Percentiles rank a stretch among this genome's conserved stretches.
These are phyloP conservation scores for Cryptotermes secundus DNA, from an alignment of 1,140 invertebrate genomes.

Conservation along the genomic window DNA sequence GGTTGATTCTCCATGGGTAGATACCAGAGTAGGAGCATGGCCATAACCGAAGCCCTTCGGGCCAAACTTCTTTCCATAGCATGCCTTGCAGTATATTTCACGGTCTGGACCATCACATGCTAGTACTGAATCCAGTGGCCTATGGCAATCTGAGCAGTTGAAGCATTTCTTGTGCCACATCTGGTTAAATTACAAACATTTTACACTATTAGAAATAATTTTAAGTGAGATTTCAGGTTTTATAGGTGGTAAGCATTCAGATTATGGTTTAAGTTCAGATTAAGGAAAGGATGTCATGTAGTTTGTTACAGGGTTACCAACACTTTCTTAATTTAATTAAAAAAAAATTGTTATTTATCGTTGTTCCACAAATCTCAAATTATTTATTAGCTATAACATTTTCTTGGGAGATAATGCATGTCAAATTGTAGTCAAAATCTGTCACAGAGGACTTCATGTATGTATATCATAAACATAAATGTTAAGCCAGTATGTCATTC, in stretches of 20 bases:
- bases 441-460: too few species aligned
- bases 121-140: constrained; percentile 89
- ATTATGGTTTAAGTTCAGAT: too few species aligned
- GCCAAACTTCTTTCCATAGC: constrained; percentile 86
- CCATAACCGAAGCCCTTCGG: constrained; percentile 90
- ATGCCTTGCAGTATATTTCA: constrained; percentile 84
- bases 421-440: too few species aligned
- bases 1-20: constrained; percentile 68
- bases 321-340: too few species aligned
- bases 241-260: background rate
- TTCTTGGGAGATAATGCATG: too few species aligned
- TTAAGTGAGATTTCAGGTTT: constrained; percentile 1
- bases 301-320: background rate
- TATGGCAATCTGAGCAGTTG: constrained; percentile 88
- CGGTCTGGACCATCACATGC: constrained; percentile 87
- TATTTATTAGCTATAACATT: too few species aligned
- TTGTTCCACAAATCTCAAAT: too few species aligned
- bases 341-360: too few species aligned
- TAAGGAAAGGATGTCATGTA: background rate
- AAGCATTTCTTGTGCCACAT: constrained; percentile 96
- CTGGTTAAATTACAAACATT: constrained; percentile 46
- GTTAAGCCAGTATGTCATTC: too few species aligned
- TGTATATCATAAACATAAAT: too few species aligned
- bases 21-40: constrained; percentile 80
- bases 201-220: too few species aligned